These are phyloP conservation scores for Lasiurus borealis DNA, from an alignment of 2,113 vertebrate genomes.

Conservation along the genomic window DNA sequence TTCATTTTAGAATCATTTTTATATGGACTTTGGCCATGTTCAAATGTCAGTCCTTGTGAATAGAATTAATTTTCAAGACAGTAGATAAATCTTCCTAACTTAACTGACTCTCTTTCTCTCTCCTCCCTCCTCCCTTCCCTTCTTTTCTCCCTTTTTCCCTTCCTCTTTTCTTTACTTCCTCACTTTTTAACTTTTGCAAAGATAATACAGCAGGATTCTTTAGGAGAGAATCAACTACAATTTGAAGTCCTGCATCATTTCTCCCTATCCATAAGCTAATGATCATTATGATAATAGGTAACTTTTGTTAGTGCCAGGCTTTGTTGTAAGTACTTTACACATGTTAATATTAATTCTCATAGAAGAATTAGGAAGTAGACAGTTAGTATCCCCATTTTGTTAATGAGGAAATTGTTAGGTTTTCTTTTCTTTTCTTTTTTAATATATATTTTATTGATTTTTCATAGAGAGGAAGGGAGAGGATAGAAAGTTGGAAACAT, in stretches of 20 bases:
- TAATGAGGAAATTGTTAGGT: not conserved
- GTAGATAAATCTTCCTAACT: conserved; percentile 24
- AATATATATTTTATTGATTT: too few relatives aligned
- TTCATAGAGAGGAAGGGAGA: too few relatives aligned
- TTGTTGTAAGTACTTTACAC: not conserved
- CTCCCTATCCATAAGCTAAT: not conserved
- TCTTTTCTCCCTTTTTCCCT: accelerated
- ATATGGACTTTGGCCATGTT: not conserved
- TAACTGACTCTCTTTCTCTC: not conserved
- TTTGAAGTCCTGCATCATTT: not conserved
- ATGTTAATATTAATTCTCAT: not conserved
- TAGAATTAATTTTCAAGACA: conserved; percentile 45
- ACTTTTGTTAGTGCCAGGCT: not conserved
- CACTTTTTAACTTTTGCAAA: not conserved
- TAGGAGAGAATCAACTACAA: not conserved
- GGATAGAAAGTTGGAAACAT: too few relatives aligned
- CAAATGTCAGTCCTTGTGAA: not conserved
- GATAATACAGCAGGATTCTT: not conserved
- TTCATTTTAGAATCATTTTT: conserved; percentile 41
- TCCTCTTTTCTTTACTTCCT: not conserved
- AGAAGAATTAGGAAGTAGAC: not conserved
- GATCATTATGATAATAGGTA: not conserved
- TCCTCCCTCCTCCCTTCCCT: too few relatives aligned
- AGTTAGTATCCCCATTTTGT: conserved; percentile 23
- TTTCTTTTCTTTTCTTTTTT: not conserved